Conservation (phyloP, 2,888 invertebrate genomes). For the Eilema depressum region DNA sequence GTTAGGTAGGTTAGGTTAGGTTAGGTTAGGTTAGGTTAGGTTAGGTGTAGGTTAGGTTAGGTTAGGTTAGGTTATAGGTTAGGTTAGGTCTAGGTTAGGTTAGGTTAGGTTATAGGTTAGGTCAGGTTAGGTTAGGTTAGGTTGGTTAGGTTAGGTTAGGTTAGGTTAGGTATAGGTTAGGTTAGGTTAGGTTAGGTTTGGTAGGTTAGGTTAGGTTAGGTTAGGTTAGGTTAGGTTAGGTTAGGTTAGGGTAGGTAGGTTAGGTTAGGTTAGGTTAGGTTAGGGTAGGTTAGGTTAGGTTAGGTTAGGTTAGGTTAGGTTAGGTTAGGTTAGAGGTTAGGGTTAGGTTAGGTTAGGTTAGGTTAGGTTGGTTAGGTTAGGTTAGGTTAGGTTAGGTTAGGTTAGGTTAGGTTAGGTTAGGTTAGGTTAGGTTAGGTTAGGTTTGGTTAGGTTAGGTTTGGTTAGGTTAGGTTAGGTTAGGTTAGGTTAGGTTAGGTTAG, state of each 20-base stretch:
- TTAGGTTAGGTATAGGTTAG: slow-evolving; percentile 46
- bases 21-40: slow-evolving; percentile 30
- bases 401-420: slow-evolving; percentile 21
- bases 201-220: slow-evolving; percentile 46
- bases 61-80: slow-evolving; percentile 28
- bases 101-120: slow-evolving; percentile 44
- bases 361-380: slow-evolving; percentile 39
- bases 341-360: slow-evolving; percentile 42
- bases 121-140: slow-evolving; percentile 40
- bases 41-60: slow-evolving; percentile 30
- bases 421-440: slow-evolving; percentile 49
- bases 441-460: slow-evolving; percentile 40
- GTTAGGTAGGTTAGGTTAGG: slow-evolving; percentile 36
- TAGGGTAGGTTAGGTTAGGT: slow-evolving; percentile 38
- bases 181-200: slow-evolving; percentile 46
- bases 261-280: slow-evolving; percentile 34
- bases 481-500: slow-evolving; percentile 43
- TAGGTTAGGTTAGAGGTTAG: slow-evolving; percentile 41
- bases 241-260: slow-evolving; percentile 40
- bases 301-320: slow-evolving; percentile 38
- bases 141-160: slow-evolving; percentile 32
- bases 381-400: slow-evolving; percentile 40
- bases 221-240: slow-evolving; percentile 45
- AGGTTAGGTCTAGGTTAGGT: slow-evolving; percentile 35
- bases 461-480: slow-evolving; percentile 34